phyloP scores from a whole-genome alignment of 2,113 vertebrate species.

The zebrafish (Danio rerio) region DNA sequence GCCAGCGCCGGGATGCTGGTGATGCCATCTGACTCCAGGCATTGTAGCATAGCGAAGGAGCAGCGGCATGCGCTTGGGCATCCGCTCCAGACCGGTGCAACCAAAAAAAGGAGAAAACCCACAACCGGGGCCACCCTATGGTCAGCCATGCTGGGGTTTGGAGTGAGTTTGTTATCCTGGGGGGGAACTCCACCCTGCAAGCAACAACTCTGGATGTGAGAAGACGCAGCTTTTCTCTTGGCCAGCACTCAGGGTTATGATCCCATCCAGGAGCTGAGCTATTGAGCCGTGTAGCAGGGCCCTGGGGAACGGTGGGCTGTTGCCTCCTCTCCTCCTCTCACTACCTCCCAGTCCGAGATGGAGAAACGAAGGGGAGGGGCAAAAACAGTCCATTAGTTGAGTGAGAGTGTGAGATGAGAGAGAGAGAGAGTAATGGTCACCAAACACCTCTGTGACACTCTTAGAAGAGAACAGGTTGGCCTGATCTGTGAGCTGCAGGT shows the following conservation, averaged over 20 bases:
- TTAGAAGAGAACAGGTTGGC: conserved; percentile 30
- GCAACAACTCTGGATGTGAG: conserved; percentile 1
- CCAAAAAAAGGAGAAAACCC: conserved; percentile 60
- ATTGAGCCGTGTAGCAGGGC: conserved; percentile 71
- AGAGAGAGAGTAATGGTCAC: conserved; percentile 62
- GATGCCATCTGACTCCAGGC: conserved; percentile 72
- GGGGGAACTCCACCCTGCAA: conserved; percentile 8
- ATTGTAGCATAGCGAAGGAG: conserved; percentile 74
- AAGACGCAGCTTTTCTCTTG: conserved; percentile 51
- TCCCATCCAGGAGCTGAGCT: conserved; percentile 71
- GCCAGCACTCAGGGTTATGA: conserved; percentile 59
- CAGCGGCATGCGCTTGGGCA: conserved; percentile 77
- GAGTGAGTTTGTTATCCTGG: conserved; percentile 31
- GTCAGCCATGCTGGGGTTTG: conserved; percentile 60
- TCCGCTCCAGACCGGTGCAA: conserved; percentile 55
- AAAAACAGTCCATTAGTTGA: conserved; percentile 68
- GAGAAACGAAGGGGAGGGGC: conserved; percentile 75
- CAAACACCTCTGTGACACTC: conserved; percentile 71
- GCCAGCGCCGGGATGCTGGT: conserved; percentile 69
- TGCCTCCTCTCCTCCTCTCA: conserved; percentile 66
- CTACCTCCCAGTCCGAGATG: conserved; percentile 62
- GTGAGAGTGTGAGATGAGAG: conserved; percentile 63
- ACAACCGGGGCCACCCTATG: conserved; percentile 54
- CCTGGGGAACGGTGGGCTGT: conserved; percentile 78
- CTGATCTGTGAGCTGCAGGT: conserved; percentile 54